These are phyloP conservation scores for Orthosia incerta DNA, from an alignment of 2,888 invertebrate genomes.

Conservation along the genomic window DNA sequence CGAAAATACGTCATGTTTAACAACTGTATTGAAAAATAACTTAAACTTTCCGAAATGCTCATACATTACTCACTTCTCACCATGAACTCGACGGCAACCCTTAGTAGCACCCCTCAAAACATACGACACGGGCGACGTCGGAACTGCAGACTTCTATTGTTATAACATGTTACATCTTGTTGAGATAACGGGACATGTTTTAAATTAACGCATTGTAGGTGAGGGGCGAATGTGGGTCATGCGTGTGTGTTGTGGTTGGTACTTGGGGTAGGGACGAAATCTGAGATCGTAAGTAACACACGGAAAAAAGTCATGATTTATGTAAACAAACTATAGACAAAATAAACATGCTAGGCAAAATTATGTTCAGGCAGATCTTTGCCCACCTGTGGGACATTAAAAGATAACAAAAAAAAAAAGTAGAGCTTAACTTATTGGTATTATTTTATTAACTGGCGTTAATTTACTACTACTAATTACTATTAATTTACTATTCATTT, in stretches of 20 bases:
- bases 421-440: too few species aligned
- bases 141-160: conserved; percentile 44
- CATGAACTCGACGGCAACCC: neutral
- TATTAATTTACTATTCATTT: too few species aligned
- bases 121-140: conserved; percentile 31
- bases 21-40: too few species aligned
- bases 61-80: neutral
- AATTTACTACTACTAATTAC: too few species aligned
- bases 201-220: conserved; percentile 39
- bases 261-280: neutral
- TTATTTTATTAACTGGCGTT: too few species aligned
- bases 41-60: neutral
- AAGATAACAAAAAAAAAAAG: too few species aligned
- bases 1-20: too few species aligned
- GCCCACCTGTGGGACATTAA: too few species aligned
- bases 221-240: conserved; percentile 45
- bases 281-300: neutral
- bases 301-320: too few species aligned
- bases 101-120: conserved; percentile 34
- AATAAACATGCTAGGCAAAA: too few species aligned
- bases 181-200: conserved; percentile 33
- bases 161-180: conserved; percentile 33
- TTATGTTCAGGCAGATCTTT: too few species aligned
- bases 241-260: neutral
- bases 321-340: too few species aligned